Base-by-base conservation (phyloP, 2,113 vertebrate genomes). In the Puntigrus tetrazona region DNA sequence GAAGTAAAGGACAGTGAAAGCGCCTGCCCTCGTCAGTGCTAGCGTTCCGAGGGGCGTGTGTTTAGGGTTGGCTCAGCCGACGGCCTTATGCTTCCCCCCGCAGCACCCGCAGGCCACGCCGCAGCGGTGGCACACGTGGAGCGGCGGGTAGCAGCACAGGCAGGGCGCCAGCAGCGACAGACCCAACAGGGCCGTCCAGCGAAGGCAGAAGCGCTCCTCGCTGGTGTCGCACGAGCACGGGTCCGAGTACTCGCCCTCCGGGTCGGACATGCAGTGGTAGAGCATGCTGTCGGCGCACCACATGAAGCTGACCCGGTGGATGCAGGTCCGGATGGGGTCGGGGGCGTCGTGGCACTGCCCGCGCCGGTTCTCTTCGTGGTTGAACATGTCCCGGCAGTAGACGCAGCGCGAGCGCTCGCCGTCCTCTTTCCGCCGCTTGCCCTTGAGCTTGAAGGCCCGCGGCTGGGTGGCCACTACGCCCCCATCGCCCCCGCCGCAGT, bases 211-310 rank as follows among this genome's bases (percentile, higher is more conserved):
- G 78, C 97, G 96, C 86, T 97, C 96, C 91, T 98, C 96, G 91
- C 95, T 92, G 29, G 96, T 97, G 84, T 99, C 98, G 1, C 98
- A 99, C 9, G 98, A 99, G 92, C 98, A 99, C 73, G 98, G 97
- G 94, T 99, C 98, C 2, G 95, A 97, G 67, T 98, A 99, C 92
- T 99, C 98, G 70, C 98, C 98, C 94, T 99, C 98, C 0, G 98
- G 96, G 92, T 99, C 98, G 0, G 98, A 99, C 98, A 99, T 99
- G 94, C 98, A 99, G 95, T 99, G 98, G 90, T 99, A 99, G 79
- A 99, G 97, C 96, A 99, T 95, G 90, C 96, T 99, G 94, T 99
- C 97, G 27, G 98, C 98, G 0, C 97, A 96, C 96, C 97, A 98
- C 97, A 99, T 97, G 92, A 97, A 99, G 95, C 98, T 99, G 91